These are phyloP conservation scores for Drosophila aldrichi DNA, from an alignment of 2,888 invertebrate genomes.

Conservation along the genomic window DNA sequence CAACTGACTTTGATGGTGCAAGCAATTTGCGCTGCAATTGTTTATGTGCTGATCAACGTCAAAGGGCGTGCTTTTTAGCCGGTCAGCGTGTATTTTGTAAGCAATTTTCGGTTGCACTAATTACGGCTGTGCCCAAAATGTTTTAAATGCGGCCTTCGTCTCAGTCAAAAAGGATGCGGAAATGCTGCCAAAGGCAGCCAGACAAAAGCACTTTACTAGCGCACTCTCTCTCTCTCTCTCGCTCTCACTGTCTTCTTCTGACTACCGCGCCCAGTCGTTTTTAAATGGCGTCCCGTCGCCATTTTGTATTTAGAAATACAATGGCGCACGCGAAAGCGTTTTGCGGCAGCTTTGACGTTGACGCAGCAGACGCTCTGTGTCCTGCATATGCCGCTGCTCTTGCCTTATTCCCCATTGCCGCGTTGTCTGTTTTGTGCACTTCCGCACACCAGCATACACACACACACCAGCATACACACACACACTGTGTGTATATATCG, in stretches of 20 bases:
- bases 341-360: constrained; percentile 58
- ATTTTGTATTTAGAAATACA: constrained; percentile 69
- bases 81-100: constrained; percentile 22
- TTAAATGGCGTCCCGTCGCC: constrained; percentile 56
- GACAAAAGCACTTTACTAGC: constrained; percentile 38
- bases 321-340: constrained; percentile 52
- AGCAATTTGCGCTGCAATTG: constrained; percentile 54
- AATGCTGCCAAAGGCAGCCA: constrained; percentile 33
- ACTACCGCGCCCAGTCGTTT: constrained; percentile 8
- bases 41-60: constrained; percentile 47
- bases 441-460: constrained; percentile 40
- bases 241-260: neutral
- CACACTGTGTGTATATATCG: constrained; percentile 12
- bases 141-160: constrained; percentile 25
- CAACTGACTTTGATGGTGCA: constrained; percentile 34
- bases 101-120: constrained; percentile 59
- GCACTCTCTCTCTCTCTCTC: neutral
- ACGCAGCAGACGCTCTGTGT: constrained; percentile 41
- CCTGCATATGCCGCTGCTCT: constrained; percentile 42
- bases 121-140: constrained; percentile 43
- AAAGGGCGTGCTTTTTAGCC: constrained; percentile 17
- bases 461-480: constrained; percentile 12
- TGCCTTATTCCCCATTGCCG: constrained; percentile 41
- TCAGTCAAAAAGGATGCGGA: constrained; percentile 22
- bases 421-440: constrained; percentile 54